phyloP scores from a whole-genome alignment of 2,797 vertebrate species.

The Poecilia velifera region DNA sequence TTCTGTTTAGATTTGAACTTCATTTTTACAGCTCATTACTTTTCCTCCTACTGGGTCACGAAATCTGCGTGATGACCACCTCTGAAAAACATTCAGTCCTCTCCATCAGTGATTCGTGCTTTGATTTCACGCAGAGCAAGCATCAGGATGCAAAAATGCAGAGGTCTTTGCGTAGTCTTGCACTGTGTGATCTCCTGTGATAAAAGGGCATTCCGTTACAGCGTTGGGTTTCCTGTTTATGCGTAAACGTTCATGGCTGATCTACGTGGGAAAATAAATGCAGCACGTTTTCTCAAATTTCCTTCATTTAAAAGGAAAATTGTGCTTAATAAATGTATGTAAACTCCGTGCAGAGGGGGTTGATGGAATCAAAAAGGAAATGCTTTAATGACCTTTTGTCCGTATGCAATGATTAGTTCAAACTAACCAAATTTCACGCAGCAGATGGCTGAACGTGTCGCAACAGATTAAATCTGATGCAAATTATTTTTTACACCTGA shows the following conservation, averaged over 20 bases:
- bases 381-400: background rate
- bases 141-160: conserved; percentile 7
- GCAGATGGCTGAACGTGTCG: conserved; percentile 52
- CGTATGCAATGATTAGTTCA: background rate
- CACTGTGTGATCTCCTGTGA: conserved; percentile 46
- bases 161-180: conserved; percentile 25
- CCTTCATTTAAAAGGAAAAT: background rate
- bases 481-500: conserved; percentile 70
- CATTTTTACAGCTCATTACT: background rate
- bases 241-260: conserved; percentile 19
- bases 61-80: background rate
- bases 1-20: background rate
- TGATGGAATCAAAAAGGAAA: background rate
- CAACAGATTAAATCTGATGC: conserved; percentile 59
- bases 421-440: background rate
- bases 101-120: background rate
- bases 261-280: conserved; percentile 45
- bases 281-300: background rate
- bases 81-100: background rate
- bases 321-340: background rate
- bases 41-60: background rate
- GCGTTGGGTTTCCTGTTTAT: conserved; percentile 26
- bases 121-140: background rate
- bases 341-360: background rate
- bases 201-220: conserved; percentile 35